Evolutionary conservation across 2,113 vertebrate genomes (phyloP), one percentile per base, ranked within the genome.

Genomic region (Gallinago media): DNA sequence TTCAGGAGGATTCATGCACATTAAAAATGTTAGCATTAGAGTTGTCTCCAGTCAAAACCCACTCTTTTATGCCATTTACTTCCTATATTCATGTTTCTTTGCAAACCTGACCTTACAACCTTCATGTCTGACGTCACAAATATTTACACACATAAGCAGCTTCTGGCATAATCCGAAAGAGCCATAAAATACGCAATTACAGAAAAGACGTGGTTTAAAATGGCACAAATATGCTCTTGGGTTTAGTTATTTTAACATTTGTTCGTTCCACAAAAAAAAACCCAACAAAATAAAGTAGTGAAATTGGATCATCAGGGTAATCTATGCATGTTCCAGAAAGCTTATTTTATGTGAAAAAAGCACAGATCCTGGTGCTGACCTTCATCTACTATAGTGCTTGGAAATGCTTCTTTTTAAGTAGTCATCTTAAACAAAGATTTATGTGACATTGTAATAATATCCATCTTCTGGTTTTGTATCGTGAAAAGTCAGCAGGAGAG

Each of bases 181-280:
- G n/a, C n/a, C n/a, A n/a, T n/a, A 49, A 73, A 68, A 65, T 1
- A 0, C 36, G n/a, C 49, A 20, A 5, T 46, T 77, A 32, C 4
- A 70, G n/a, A 27, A 62, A 46, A 59, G 31, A 8, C 21, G 46
- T 63, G 12, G 11, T 75, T 82, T 76, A 15, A 52, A 54, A 12
- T 13, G 26, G 56, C 0, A 1, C 11, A 34, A 1, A 56, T 68
- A 8, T 1, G 13, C 11, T 62, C 15, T 12, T 6, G 38, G 14
- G 5, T 15, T 91, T 56, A 11, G 8, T 14, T 50, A 8, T 47
- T 38, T 31, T 55, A 21, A 34, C 0, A 0, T 47, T 62, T 34
- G 16, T 55, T 89, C 74, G 26, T 84, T 25, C 42, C 15, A 5
- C 27, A 17, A 54, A 29, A 54, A 52, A 52, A 52, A 29, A 8